Evolutionary conservation across 2,888 invertebrate genomes (phyloP).

Genomic region (Ochlodes sylvanus): DNA sequence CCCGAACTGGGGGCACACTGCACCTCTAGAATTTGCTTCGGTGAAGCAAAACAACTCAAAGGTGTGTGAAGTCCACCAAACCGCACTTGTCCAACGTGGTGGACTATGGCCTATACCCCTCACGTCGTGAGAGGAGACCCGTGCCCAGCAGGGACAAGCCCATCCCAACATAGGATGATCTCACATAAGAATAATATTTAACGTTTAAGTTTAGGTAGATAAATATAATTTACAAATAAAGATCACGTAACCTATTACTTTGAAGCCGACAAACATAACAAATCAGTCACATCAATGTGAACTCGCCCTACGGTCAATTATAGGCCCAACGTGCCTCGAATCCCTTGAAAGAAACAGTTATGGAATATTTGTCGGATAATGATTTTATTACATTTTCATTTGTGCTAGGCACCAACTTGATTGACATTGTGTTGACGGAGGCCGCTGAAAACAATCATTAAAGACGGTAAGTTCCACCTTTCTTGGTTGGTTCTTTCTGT

Average conservation of each 20-base stretch:
- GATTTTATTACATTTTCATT: neutral
- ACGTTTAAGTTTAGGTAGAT: too few relatives aligned
- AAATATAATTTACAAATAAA: too few relatives aligned
- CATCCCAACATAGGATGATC: too few relatives aligned
- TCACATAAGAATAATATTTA: too few relatives aligned
- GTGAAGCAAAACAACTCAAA: too few relatives aligned
- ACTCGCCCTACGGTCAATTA: neutral
- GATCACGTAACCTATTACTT: neutral
- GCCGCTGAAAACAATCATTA: neutral
- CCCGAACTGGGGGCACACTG: too few relatives aligned
- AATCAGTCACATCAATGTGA: neutral
- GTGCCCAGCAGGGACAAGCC: too few relatives aligned
- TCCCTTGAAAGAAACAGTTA: constrained; percentile 10
- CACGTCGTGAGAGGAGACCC: too few relatives aligned
- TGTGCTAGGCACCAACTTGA: neutral
- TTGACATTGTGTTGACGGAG: neutral
- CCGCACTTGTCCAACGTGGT: too few relatives aligned
- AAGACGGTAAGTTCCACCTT: neutral
- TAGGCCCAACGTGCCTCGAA: constrained; percentile 1
- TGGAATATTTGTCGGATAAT: neutral
- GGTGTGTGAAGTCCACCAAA: too few relatives aligned
- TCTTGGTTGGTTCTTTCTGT: neutral
- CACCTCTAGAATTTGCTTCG: too few relatives aligned
- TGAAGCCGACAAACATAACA: neutral
- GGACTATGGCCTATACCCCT: too few relatives aligned